These are phyloP conservation scores for Pseudorhiza aurosa DNA, from an alignment of 30 jellyfish, hydroid and myxozoan species.

Conservation along the genomic window DNA sequence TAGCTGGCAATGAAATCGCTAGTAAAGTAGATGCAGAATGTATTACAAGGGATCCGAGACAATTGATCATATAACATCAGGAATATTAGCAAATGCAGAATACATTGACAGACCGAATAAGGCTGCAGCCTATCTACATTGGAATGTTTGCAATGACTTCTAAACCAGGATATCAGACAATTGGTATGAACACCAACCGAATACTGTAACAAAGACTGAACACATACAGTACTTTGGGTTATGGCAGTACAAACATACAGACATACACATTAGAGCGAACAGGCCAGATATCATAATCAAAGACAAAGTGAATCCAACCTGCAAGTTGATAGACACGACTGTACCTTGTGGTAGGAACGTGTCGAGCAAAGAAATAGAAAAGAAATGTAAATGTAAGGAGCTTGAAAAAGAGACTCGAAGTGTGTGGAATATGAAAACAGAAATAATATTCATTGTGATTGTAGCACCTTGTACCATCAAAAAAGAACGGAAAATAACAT, in stretches of 20 bases:
- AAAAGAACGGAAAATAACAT: neutral
- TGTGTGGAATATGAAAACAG: neutral
- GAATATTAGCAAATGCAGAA: neutral
- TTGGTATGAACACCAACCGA: neutral
- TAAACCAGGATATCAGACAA: neutral
- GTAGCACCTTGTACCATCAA: neutral
- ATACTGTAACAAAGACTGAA: neutral
- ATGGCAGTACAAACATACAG: neutral
- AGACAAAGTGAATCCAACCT: neutral
- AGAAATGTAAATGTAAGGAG: neutral
- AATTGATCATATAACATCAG: constrained; percentile 8
- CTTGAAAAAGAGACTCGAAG: neutral
- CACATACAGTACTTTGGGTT: neutral
- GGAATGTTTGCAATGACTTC: neutral
- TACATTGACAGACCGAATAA: neutral
- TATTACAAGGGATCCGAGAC: no score
- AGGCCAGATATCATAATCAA: constrained; percentile 1
- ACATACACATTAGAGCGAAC: neutral
- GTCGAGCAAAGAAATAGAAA: neutral
- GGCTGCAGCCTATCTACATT: neutral
- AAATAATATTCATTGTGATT: constrained; percentile 3
- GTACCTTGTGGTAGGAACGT: neutral
- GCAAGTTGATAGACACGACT: constrained; percentile 11
- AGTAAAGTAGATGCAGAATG: no score
- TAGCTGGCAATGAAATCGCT: no score